Base-by-base conservation (phyloP, 2,888 invertebrate genomes). In the Habrosyne pyritoides region DNA sequence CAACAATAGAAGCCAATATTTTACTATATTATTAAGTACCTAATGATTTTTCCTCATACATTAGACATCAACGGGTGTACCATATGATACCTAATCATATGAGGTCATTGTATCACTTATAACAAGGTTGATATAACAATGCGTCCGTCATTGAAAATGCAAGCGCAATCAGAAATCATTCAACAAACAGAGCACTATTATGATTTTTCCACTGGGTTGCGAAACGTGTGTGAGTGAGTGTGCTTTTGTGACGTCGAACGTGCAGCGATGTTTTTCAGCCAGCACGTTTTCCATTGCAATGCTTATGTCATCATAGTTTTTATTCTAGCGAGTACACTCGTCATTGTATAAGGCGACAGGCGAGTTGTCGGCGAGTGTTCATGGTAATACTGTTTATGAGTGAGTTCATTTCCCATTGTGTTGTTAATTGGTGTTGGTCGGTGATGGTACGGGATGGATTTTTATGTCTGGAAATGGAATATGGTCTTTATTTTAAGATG, bases 331-430 rank as follows among this genome's bases (percentile, higher is more conserved):
- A 74, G 73, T 73, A 79, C 79, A 77, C 71, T 79, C 75, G 69
- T 82, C 81, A 81, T 79, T 83, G 77, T 84, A 77, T 76, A 67
- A 69, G 69, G 74, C 73, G 69, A 66, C 77, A 67, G 77, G 74
- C 71, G 75, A 66, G 65, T 70, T 60, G 56, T 56, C 77, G 66
- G 72, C 83, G 73, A 74, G 70, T 69, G 66, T 71, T 75, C 73
- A 75, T 77, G 76, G 86, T 89, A 84, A 83, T 77, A 74, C 79
- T 72, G 2, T 75, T 73, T 67, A 75, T 69, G 83, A 87, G 91
- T 91, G 90, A 90, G 88, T 91, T 86, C 87, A 87, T 83, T 84
- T 81, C 77, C 79, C 88, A 89, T 89, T 86, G 86, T 84, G 87
- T 86, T 87, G 76, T 77, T 89, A 87, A 89, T 87, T 71, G 90